phyloP scores from a whole-genome alignment of 1,140 invertebrate genomes.

The Drosophila ogumai region DNA sequence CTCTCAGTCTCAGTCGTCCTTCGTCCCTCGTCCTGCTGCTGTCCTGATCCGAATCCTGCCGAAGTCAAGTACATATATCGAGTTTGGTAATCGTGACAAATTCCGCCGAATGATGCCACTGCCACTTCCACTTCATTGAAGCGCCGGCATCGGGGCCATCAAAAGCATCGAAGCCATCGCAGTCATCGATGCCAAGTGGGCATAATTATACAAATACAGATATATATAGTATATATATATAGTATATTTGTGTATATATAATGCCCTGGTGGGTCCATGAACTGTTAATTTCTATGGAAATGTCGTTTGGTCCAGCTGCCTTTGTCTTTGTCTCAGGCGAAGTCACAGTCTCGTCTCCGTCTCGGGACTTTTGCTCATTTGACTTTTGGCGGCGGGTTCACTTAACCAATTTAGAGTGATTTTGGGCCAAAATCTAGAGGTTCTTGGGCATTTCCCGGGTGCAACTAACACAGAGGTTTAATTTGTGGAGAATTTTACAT shows the following conservation, averaged over 20 bases:
- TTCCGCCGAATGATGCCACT: slow-evolving; percentile 66
- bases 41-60: slow-evolving; percentile 10
- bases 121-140: slow-evolving; percentile 76
- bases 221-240: slow-evolving; percentile 2
- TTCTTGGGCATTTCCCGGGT: too few relatives aligned
- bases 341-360: not conserved
- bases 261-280: slow-evolving; percentile 56
- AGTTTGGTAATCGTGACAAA: slow-evolving; percentile 69
- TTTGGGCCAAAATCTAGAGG: not conserved
- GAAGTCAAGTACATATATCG: slow-evolving; percentile 23
- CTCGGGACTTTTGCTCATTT: slow-evolving; percentile 18
- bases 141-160: slow-evolving; percentile 50
- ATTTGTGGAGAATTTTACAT: not conserved
- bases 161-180: slow-evolving; percentile 25
- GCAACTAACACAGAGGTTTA: not conserved
- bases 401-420: slow-evolving; percentile 19
- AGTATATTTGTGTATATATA: not conserved
- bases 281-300: slow-evolving; percentile 74
- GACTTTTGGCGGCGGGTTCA: slow-evolving; percentile 19
- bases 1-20: not conserved
- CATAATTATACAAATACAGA: slow-evolving; percentile 62
- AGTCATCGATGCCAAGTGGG: slow-evolving; percentile 55
- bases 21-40: not conserved
- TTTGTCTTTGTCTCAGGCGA: slow-evolving; percentile 13
- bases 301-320: slow-evolving; percentile 35